phyloP scores from a whole-genome alignment of 2,113 vertebrate genomes.

The Nesoenas mayeri region DNA sequence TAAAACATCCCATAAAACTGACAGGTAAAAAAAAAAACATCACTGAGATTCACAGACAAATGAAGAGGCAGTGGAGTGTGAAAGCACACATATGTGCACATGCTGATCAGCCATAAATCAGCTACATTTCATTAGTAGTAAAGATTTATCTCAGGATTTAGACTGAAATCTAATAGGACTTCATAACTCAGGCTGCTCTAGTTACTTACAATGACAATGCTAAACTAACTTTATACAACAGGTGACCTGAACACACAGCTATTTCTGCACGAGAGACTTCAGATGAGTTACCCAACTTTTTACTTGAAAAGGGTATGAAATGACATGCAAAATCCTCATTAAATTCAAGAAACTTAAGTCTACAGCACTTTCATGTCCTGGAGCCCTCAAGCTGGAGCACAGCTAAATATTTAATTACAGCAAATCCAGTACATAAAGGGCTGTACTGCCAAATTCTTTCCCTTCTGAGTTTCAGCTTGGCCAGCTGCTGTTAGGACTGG shows the following conservation, averaged over 20 bases:
- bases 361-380: background rate
- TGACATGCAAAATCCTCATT: background rate
- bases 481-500: background rate
- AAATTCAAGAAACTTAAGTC: background rate
- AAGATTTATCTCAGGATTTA: background rate
- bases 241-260: background rate
- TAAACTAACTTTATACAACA: background rate
- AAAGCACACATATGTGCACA: background rate
- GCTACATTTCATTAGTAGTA: background rate
- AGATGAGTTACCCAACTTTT: background rate
- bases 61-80: background rate
- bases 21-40: background rate
- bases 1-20: background rate
- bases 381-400: background rate
- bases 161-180: background rate
- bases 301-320: background rate
- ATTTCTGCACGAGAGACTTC: background rate
- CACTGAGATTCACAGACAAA: background rate
- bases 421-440: background rate
- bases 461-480: background rate
- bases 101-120: background rate
- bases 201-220: background rate
- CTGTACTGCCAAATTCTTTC: background rate
- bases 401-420: conserved; percentile 9
- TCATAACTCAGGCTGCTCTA: background rate